Evolutionary conservation across 2,888 invertebrate genomes (phyloP).

Genomic region (Conops quadrifasciatus): DNA sequence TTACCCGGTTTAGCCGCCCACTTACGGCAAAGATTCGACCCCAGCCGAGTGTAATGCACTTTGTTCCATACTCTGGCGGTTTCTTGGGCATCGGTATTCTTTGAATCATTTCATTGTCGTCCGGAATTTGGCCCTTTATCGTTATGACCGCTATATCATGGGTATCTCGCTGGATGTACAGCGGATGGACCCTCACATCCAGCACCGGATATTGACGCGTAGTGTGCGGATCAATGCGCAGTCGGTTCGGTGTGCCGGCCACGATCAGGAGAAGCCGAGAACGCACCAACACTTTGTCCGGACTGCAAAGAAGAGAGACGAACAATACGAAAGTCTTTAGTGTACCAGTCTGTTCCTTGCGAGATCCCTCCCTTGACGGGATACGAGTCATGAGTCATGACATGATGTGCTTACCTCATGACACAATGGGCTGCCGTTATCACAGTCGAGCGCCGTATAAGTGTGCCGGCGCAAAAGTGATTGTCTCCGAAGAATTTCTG

Average conservation of each 20-base stretch:
- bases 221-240: conserved; percentile 23
- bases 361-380: too few species aligned
- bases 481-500: conserved; percentile 40
- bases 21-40: conserved; percentile 45
- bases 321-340: background rate
- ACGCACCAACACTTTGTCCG: background rate
- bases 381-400: too few species aligned
- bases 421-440: conserved; percentile 47
- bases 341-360: too few species aligned
- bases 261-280: conserved; percentile 40
- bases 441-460: conserved; percentile 40
- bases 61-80: conserved; percentile 32
- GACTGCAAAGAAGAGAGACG: background rate
- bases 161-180: conserved; percentile 40
- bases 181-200: conserved; percentile 39
- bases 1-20: background rate
- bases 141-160: conserved; percentile 48
- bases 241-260: conserved; percentile 42
- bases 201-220: conserved; percentile 41
- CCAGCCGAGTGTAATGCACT: conserved; percentile 48
- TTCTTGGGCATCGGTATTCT: conserved; percentile 32
- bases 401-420: conserved; percentile 31
- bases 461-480: conserved; percentile 45
- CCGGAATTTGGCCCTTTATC: conserved; percentile 37
- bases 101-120: conserved; percentile 34